phyloP scores from a whole-genome alignment of 2,888 invertebrate genomes.

The Cephus nigrinus region DNA sequence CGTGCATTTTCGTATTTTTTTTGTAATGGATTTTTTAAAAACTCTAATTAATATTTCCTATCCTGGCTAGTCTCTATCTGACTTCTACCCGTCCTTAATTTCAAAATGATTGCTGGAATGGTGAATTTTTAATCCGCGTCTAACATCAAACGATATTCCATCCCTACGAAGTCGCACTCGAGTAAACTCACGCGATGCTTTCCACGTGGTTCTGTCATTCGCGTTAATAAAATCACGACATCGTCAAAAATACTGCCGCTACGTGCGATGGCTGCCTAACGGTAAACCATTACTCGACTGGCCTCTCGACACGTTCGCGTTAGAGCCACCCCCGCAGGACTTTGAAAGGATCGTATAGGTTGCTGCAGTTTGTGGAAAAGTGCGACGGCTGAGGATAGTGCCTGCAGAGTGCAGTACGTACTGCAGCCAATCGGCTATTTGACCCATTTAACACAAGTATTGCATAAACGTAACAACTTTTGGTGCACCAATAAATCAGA shows the following conservation, averaged over 20 bases:
- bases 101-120: not conserved
- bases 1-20: not conserved
- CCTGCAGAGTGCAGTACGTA: not conserved
- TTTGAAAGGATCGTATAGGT: not conserved
- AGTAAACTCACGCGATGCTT: not conserved
- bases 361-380: not conserved
- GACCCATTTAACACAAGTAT: not conserved
- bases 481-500: not conserved
- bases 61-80: not conserved
- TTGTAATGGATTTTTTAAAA: not conserved
- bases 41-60: not conserved
- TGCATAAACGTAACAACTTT: not conserved
- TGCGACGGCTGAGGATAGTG: not conserved
- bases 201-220: not conserved
- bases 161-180: not conserved
- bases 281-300: not conserved
- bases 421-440: not conserved
- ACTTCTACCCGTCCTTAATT: not conserved
- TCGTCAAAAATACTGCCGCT: not conserved
- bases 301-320: not conserved
- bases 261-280: not conserved
- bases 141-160: not conserved
- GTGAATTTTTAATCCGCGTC: not conserved
- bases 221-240: not conserved
- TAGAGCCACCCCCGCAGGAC: not conserved